A percentile compares a stretch with the other conserved stretches of the same genome.
These are phyloP conservation scores for Anneissia japonica DNA, from an alignment of 35 echinoderm and acorn worm genomes.

Conservation along the genomic window DNA sequence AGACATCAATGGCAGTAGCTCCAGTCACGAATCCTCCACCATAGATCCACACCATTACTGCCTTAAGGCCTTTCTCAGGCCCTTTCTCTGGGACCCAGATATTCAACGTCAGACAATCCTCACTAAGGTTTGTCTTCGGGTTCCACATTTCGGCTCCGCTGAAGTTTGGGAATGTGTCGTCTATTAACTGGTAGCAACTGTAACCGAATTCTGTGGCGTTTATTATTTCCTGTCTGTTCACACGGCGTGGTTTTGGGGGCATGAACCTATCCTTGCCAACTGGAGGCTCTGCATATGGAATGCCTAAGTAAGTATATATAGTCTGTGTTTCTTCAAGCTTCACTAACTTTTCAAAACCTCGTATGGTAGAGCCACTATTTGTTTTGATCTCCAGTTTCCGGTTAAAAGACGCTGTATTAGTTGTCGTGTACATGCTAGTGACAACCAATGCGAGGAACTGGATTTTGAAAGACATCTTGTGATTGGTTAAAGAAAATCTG, in stretches of 20 bases:
- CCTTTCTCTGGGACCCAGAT: slow-evolving; percentile 12
- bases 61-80: background rate
- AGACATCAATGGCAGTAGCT: background rate
- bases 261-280: background rate
- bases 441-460: background rate
- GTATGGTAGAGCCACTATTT: background rate
- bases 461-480: background rate
- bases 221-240: background rate
- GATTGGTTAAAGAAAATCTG: background rate
- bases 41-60: slow-evolving; percentile 69
- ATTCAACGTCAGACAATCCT: slow-evolving; percentile 9
- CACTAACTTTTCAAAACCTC: background rate
- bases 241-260: background rate
- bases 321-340: background rate
- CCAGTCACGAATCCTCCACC: slow-evolving; percentile 46
- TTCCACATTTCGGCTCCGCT: slow-evolving; percentile 3
- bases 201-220: background rate
- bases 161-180: background rate
- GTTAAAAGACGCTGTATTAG: background rate
- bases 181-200: background rate
- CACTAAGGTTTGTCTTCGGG: background rate
- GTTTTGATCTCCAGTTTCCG: background rate
- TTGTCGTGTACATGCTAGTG: background rate
- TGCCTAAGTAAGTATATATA: slow-evolving; percentile 32
- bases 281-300: slow-evolving; percentile 15